Percentiles rank a stretch among this genome's conserved stretches.
Conservation (phyloP, 2,888 invertebrate species). For the Tiliacea aurago region DNA sequence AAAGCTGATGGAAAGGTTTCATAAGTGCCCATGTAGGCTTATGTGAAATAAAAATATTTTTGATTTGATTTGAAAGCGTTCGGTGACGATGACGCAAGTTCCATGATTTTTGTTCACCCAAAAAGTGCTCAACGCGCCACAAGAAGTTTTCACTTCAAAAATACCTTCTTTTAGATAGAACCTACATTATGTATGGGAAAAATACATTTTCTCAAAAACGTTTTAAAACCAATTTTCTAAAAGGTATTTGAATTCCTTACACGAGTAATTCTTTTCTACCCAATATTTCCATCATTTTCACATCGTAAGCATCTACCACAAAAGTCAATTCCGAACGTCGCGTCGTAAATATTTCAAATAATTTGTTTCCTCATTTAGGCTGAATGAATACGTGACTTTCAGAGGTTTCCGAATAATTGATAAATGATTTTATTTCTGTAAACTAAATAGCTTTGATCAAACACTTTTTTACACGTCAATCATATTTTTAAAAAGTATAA, state of each 20-base stretch:
- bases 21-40: too few relatives aligned
- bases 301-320: conserved; percentile 4
- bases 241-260: not conserved
- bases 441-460: too few relatives aligned
- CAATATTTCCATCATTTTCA: conserved; percentile 13
- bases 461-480: too few relatives aligned
- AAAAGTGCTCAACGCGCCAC: too few relatives aligned
- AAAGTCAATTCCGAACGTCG: conserved; percentile 12
- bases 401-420: conserved; percentile 24
- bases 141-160: not conserved
- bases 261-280: conserved; percentile 16
- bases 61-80: too few relatives aligned
- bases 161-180: not conserved
- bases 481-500: too few relatives aligned
- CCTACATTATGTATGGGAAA: not conserved
- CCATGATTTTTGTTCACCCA: too few relatives aligned
- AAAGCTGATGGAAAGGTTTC: too few relatives aligned
- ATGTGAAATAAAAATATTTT: too few relatives aligned
- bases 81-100: too few relatives aligned
- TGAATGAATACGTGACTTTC: conserved; percentile 59
- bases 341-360: conserved; percentile 13
- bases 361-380: conserved; percentile 32
- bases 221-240: not conserved
- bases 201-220: not conserved
- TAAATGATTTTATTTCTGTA: too few relatives aligned